phyloP scores from a whole-genome alignment of 1,140 invertebrate species.

The Euglossa dilemma region DNA sequence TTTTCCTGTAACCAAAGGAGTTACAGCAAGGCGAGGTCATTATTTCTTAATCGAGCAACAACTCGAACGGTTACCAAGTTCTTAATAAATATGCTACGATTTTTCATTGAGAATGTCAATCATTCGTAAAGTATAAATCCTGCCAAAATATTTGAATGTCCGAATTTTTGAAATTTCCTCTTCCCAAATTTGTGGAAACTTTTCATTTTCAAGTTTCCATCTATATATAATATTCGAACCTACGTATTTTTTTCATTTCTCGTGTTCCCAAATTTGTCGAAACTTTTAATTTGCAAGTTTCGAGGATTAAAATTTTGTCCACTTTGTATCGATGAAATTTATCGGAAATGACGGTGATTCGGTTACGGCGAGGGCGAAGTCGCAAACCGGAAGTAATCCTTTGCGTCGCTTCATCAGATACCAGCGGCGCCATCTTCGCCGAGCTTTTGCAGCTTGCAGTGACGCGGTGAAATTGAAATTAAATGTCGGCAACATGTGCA shows the following conservation, averaged over 20 bases:
- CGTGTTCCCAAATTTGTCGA: no score
- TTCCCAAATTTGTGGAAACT: no score
- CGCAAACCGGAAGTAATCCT: not conserved
- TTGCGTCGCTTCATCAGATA: no score
- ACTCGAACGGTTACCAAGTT: constrained; percentile 37
- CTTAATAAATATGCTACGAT: constrained; percentile 40
- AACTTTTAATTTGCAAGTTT: not conserved
- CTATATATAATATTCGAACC: no score
- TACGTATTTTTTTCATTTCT: no score
- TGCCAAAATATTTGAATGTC: not conserved
- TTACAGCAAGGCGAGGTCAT: constrained; percentile 51
- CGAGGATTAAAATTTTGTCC: no score
- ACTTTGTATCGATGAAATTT: not conserved
- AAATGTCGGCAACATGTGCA: constrained; percentile 2
- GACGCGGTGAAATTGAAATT: constrained; percentile 1
- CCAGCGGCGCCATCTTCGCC: not conserved
- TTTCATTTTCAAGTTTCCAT: no score
- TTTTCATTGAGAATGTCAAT: constrained; percentile 7
- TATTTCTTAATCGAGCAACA: constrained; percentile 37
- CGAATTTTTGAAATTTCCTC: no score
- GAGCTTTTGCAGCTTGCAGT: not conserved
- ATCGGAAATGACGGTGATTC: not conserved
- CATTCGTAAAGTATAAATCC: not conserved
- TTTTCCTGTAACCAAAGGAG: constrained; percentile 41
- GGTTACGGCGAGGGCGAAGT: no score